Percentiles rank a stretch among this genome's conserved stretches.
phyloP scores from a whole-genome alignment of 2,113 vertebrate species.

The Brienomyrus longianalis region DNA sequence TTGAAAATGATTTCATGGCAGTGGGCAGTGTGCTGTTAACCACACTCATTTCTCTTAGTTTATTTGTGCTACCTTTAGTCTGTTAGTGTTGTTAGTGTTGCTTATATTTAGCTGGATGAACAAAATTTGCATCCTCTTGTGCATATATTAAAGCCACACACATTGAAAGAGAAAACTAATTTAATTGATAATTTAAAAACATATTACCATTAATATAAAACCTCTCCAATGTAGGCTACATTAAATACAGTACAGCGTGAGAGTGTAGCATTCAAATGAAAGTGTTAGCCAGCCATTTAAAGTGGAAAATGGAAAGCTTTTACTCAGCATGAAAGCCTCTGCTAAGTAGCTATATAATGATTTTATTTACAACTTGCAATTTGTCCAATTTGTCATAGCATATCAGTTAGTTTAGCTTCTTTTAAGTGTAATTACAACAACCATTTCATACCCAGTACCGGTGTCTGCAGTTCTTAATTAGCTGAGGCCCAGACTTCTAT shows the following conservation, averaged over 20 bases:
- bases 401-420: not conserved
- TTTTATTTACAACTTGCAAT: not conserved
- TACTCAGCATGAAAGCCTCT: not conserved
- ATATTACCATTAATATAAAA: not conserved
- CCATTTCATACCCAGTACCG: not conserved
- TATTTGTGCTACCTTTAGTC: not conserved
- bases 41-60: not conserved
- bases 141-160: not conserved
- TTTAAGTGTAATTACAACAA: not conserved
- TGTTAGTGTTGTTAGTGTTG: not conserved
- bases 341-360: not conserved
- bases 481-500: not conserved
- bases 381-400: not conserved
- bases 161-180: not conserved
- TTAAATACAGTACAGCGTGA: not conserved
- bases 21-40: not conserved
- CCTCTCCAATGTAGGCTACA: not conserved
- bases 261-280: not conserved
- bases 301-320: not conserved
- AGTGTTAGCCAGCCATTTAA: not conserved
- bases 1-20: not conserved
- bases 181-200: not conserved
- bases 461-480: not conserved
- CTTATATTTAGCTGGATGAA: not conserved
- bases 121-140: not conserved